Evolutionary conservation across 2,113 vertebrate genomes (phyloP), one percentile per base, ranked within the genome.

Genomic region (Thunnus thynnus): DNA sequence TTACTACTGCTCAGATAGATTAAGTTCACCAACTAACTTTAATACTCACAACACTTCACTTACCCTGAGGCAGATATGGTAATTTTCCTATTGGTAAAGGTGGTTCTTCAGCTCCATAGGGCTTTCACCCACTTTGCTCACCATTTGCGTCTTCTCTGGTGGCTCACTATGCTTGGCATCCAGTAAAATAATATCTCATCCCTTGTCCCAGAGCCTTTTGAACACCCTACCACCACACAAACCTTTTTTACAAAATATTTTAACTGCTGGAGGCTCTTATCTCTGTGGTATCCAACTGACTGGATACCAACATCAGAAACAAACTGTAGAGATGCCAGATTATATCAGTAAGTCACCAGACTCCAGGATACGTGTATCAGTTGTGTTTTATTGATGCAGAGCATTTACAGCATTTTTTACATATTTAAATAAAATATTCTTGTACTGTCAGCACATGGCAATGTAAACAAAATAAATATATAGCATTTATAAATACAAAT

Each of bases 401-500:
- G 2, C 8, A 54, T 72, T 60, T 47, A 1, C 10, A 73, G 7
- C 36, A 54, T 41, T 7, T 41, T 74, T 63, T 36, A 36, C 16
- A 57, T 9, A 44, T 54, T 64, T 60, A 56, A 51, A 50, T 73
- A 20, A 27, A 27, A 60, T 20, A 13, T 5, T 55, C 13, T 14
- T 46, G 22, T 4, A 7, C 3, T 52, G 11, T 27, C 7, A 50
- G 5, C n/a, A 30, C 3, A 62, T 13, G 0, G n/a, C 25, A 62
- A 36, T 36, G 27, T 58, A 51, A 50, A 67, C 50, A 46, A 71
- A 78, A 84, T 78, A 84, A 74, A 87, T 78, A 76, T 22, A 50
- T 58, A 6, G 4, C 14, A 16, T 57, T 3, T 58, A 69, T 30
- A 68, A 25, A 66, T 78, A 71, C 0, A 66, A 76, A 65, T 68